Conservation (phyloP, 2,888 invertebrate species). For the Nephrotoma flavescens region DNA sequence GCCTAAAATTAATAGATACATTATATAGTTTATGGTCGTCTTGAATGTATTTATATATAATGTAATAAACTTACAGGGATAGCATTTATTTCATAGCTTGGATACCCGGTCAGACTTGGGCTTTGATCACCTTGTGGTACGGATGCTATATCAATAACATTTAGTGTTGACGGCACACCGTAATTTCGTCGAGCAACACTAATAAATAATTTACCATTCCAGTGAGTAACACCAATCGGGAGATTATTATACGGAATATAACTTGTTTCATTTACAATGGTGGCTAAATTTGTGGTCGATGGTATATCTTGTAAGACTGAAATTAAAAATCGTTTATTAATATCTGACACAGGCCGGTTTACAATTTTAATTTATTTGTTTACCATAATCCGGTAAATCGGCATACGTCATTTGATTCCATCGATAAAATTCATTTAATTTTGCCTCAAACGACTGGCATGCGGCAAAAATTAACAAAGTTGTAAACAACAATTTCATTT, state of each 20-base stretch:
- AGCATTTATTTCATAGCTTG: constrained; percentile 23
- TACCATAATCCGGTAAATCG: neutral
- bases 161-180: constrained; percentile 37
- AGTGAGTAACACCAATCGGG: constrained; percentile 9
- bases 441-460: neutral
- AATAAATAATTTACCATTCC: constrained; percentile 34
- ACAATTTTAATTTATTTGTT: neutral
- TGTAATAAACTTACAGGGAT: constrained; percentile 15
- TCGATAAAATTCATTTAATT: neutral
- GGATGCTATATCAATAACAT: constrained; percentile 29
- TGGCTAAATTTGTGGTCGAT: neutral
- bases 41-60: no score
- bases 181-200: constrained; percentile 48
- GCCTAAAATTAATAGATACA: constrained; percentile 8
- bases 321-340: neutral
- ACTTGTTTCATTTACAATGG: neutral
- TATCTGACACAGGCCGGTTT: no score
- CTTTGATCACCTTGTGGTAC: constrained; percentile 12
- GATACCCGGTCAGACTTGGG: constrained; percentile 27
- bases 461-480: neutral
- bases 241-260: constrained; percentile 9
- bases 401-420: constrained; percentile 5
- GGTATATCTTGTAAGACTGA: neutral
- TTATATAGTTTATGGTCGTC: neutral
- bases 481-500: neutral